Percentiles rank a stretch among this genome's conserved stretches.
phyloP scores from a whole-genome alignment of 2,888 invertebrate genomes.

The Chrysolina haemoptera region DNA sequence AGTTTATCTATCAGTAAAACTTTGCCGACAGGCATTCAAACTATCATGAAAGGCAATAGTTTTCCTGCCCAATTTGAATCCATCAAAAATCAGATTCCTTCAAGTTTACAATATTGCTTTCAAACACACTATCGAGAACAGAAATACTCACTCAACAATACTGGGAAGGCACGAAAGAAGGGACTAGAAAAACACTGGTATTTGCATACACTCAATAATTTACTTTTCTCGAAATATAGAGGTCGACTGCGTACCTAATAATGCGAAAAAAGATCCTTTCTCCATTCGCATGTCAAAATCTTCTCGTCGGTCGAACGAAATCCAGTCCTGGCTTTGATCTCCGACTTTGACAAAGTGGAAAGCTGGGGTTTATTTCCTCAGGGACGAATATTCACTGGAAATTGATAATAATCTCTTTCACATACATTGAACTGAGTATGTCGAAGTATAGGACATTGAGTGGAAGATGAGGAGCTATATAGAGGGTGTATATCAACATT shows the following conservation, averaged over 20 bases:
- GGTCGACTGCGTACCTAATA: not conserved
- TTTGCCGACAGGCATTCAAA: no score
- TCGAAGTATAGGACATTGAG: not conserved
- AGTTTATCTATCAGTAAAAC: no score
- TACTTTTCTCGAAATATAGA: not conserved
- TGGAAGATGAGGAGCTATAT: constrained; percentile 9
- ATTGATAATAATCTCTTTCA: constrained; percentile 27
- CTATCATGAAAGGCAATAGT: no score
- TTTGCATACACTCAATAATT: no score
- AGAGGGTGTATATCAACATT: not conserved
- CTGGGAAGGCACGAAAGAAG: no score
- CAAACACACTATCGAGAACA: no score
- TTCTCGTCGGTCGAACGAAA: not conserved
- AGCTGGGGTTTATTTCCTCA: constrained; percentile 20
- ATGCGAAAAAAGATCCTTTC: not conserved
- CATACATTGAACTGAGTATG: constrained; percentile 24
- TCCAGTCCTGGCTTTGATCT: constrained; percentile 16
- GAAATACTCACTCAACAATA: no score
- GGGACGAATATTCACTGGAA: constrained; percentile 18
- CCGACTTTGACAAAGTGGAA: constrained; percentile 14
- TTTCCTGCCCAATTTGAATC: no score
- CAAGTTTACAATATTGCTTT: no score
- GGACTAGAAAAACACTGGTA: no score
- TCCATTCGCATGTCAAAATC: not conserved
- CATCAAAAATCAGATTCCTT: no score